Conservation (phyloP, 2,113 vertebrate genomes). For the Macquaria australasica region DNA sequence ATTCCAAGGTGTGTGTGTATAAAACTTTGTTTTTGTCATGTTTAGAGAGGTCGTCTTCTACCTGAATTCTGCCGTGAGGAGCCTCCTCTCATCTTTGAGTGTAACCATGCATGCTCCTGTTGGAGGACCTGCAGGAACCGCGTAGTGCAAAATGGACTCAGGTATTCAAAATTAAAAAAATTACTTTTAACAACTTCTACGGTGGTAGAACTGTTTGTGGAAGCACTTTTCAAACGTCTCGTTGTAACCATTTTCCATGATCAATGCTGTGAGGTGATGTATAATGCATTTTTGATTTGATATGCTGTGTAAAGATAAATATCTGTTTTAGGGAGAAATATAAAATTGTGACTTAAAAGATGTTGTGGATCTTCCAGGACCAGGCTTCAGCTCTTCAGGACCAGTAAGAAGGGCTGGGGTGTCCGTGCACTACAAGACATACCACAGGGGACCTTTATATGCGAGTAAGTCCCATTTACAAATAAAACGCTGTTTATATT, state of each 20-base stretch:
- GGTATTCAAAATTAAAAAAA: conserved; percentile 79
- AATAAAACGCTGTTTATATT: background rate
- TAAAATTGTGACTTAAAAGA: background rate
- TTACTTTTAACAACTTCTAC: background rate
- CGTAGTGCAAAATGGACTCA: conserved; percentile 96
- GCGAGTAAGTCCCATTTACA: conserved; percentile 90
- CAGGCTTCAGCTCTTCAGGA: conserved; percentile 94
- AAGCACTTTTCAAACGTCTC: rapidly evolving
- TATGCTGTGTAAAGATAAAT: background rate
- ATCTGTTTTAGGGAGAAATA: background rate
- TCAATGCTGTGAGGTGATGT: background rate
- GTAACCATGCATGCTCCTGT: conserved; percentile 97
- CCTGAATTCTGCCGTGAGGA: conserved; percentile 96
- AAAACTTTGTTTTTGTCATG: background rate
- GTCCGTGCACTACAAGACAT: conserved; percentile 95
- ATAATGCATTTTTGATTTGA: background rate
- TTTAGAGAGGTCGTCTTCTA: conserved; percentile 91
- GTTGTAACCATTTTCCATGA: background rate
- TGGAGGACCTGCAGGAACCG: conserved; percentile 97
- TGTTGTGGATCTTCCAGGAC: conserved; percentile 80
- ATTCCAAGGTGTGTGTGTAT: background rate
- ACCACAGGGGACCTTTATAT: conserved; percentile 93
- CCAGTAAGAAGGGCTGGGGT: conserved; percentile 95
- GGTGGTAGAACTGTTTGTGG: background rate
- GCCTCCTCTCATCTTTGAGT: conserved; percentile 96